A percentile compares a stretch with the other conserved stretches of the same genome.
These are phyloP conservation scores for Rhopalosiphum padi DNA, from an alignment of 1,140 invertebrate species.

Conservation along the genomic window DNA sequence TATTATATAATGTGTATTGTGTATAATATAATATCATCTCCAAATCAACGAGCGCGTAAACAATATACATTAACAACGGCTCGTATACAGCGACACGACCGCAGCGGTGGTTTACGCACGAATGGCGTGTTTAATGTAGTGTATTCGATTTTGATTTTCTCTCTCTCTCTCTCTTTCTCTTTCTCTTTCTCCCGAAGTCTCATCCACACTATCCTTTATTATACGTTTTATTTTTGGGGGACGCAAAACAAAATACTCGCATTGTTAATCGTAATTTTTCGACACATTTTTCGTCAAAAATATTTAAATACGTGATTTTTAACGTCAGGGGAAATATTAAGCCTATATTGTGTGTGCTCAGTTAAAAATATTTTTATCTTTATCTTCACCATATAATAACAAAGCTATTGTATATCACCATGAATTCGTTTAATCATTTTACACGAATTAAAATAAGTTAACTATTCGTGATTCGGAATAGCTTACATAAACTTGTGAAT, in stretches of 20 bases:
- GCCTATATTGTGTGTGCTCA: neutral
- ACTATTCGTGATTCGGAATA: neutral
- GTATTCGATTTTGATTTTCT: neutral
- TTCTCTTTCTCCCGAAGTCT: neutral
- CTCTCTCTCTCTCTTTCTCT: neutral
- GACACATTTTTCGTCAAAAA: neutral
- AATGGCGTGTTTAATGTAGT: slow-evolving; percentile 14
- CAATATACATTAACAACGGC: neutral
- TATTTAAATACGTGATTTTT: neutral
- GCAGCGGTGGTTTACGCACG: neutral
- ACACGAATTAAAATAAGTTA: neutral
- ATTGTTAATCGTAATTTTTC: neutral
- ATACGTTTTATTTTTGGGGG: neutral
- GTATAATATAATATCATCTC: too few species aligned
- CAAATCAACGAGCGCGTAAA: too few species aligned
- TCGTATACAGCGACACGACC: neutral
- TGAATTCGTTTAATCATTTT: neutral
- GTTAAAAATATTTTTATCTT: neutral
- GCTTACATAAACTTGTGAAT: neutral
- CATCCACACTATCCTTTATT: neutral
- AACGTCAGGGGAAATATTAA: neutral
- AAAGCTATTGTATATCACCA: neutral
- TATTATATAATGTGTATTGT: too few species aligned
- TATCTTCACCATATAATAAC: neutral
- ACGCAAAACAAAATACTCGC: neutral